Conservation (phyloP, 23 tunicate species). For the Halocynthia roretzi region DNA sequence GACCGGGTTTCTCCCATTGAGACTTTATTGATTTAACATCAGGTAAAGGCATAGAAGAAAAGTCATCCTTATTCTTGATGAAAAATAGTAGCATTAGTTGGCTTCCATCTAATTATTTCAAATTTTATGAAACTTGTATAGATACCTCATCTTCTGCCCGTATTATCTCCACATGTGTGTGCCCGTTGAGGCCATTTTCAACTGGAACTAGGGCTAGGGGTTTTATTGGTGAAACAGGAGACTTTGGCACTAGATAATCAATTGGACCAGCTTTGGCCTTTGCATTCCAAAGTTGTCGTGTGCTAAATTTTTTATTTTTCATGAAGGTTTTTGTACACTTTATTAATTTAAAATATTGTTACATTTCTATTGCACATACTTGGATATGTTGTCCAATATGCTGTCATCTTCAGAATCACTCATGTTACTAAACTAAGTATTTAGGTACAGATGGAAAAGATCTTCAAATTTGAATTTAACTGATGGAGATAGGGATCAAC, state of each 20-base stretch:
- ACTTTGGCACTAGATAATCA: slow-evolving; percentile 51
- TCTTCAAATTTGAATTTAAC: no score
- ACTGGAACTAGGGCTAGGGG: neutral
- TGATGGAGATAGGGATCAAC: no score
- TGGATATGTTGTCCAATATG: slow-evolving; percentile 45
- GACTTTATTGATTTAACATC: slow-evolving; percentile 78
- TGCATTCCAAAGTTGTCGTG: slow-evolving; percentile 79
- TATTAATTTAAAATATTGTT: neutral
- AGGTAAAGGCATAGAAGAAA: slow-evolving; percentile 31
- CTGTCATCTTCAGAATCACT: slow-evolving; percentile 26
- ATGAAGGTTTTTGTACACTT: no score
- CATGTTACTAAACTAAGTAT: neutral
- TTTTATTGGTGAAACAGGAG: slow-evolving; percentile 18
- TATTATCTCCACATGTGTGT: slow-evolving; percentile 5
- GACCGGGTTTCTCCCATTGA: slow-evolving; percentile 45
- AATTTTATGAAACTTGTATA: neutral
- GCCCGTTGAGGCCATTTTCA: neutral
- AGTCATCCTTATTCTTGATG: slow-evolving; percentile 64
- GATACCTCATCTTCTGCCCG: slow-evolving; percentile 12
- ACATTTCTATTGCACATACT: slow-evolving; percentile 19
- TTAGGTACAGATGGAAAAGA: no score
- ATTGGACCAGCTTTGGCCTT: slow-evolving; percentile 58
- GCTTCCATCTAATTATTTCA: neutral
- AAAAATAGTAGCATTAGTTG: neutral
- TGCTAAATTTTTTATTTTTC: slow-evolving; percentile 16